phyloP scores from a whole-genome alignment of 2,113 vertebrate species.

The Symphodus melops region DNA sequence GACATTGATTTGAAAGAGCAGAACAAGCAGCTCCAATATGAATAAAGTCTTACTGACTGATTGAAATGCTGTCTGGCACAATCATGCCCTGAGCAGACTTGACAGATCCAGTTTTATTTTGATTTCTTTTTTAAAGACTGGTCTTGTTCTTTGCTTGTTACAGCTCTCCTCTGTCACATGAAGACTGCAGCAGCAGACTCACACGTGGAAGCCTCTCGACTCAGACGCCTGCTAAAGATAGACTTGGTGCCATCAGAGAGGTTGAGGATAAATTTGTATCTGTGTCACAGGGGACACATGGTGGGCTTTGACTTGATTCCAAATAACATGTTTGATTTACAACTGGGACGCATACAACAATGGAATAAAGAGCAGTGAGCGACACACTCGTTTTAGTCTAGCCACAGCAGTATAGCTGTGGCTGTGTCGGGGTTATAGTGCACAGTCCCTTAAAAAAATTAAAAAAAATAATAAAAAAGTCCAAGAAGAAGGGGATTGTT shows the following conservation, averaged over 20 bases:
- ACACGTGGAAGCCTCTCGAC: not conserved
- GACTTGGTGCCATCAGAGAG: not conserved
- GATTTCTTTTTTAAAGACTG: no score
- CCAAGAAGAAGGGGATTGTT: not conserved
- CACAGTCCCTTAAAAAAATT: not conserved
- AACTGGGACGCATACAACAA: not conserved
- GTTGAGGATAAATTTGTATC: slow-evolving; percentile 1
- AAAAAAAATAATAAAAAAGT: no score
- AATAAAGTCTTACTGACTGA: no score
- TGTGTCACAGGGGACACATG: slow-evolving; percentile 15
- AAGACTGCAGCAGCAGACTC: slow-evolving; percentile 2
- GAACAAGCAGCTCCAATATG: no score
- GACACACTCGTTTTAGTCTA: not conserved
- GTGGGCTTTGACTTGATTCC: not conserved
- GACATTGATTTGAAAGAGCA: no score
- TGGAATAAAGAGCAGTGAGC: not conserved
- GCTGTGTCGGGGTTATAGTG: not conserved
- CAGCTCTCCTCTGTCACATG: slow-evolving; percentile 20
- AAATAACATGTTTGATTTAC: slow-evolving; percentile 8
- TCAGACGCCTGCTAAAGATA: slow-evolving; percentile 18
- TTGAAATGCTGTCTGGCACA: no score
- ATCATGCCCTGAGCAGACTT: no score
- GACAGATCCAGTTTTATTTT: no score
- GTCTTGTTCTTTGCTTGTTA: not conserved
- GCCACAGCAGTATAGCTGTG: not conserved